Evolutionary conservation across 2,888 invertebrate genomes (phyloP), one percentile per base, ranked within the genome.

Genomic region (Meteorus cinctellus): DNA sequence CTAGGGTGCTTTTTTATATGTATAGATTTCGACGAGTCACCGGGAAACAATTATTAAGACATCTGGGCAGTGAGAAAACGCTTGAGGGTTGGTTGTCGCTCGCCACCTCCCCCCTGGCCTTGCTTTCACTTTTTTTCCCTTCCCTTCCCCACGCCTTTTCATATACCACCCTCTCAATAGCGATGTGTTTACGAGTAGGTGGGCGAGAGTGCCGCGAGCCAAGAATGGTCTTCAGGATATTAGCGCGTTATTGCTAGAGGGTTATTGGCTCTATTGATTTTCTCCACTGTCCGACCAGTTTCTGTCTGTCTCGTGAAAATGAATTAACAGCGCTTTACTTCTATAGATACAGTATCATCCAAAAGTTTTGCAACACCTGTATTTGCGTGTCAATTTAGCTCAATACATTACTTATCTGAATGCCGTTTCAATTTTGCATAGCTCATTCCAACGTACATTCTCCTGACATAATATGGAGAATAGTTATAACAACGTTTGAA

Each of bases 161-260:
- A 62, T 41, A 36, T 68, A 72, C 63, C 77, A 59, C 66, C 72
- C 45, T 62, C 36, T 60, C 55, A 41, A 34, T 36, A 41, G 59
- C 65, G 51, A 68, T 29, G 73, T 75, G 69, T 74, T 72, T 76
- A 77, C 72, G 76, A 79, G 77, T 79, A 78, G 80, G 81, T 79
- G 80, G 77, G 75, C 8, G 6, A 73, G 77, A 79, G 72, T 78
- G 80, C 81, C 80, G 79, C 77, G 62, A 74, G 81, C 82, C 82
- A 84, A 84, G 84, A 87, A 86, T 84, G 86, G 87, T 86, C 86
- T 86, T 84, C 87, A 86, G 87, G 87, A 87, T 87, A 87, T 87
- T 87, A 87, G 85, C 86, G 83, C 84, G 86, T 86, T 87, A 87
- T 87, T 87, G 86, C 84, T 84, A 63, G 72, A 67, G 72, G 86